These are phyloP conservation scores for Cheirogaleus medius DNA, from an alignment of 2,113 vertebrate genomes.

Conservation along the genomic window DNA sequence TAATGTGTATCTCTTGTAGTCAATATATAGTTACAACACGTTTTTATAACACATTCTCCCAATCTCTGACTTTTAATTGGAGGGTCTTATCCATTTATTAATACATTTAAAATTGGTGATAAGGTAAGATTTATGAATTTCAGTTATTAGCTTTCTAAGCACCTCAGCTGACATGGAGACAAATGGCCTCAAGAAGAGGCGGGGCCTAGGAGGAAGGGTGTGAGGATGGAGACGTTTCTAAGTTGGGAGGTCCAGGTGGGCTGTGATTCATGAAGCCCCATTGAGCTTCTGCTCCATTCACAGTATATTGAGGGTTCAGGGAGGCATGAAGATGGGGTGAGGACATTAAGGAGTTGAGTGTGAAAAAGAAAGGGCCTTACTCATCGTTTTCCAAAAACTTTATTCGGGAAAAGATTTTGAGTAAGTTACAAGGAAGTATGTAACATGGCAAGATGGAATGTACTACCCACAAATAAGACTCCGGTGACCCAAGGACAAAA, in stretches of 20 bases:
- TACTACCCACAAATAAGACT: background rate
- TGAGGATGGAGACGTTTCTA: background rate
- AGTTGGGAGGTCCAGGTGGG: too few species aligned
- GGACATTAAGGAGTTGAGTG: background rate
- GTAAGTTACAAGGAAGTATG: background rate
- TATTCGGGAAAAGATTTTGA: background rate
- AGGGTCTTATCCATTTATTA: too few species aligned
- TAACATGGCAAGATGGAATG: background rate
- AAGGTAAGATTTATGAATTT: too few species aligned
- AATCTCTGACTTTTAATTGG: too few species aligned
- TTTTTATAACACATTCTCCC: too few species aligned
- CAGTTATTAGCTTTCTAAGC: too few species aligned
- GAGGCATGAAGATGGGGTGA: background rate
- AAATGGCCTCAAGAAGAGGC: background rate
- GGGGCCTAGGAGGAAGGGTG: background rate
- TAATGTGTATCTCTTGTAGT: too few species aligned
- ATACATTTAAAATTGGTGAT: too few species aligned
- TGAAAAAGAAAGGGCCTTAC: background rate
- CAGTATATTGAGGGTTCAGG: background rate
- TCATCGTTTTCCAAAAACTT: background rate
- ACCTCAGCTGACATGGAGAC: background rate
- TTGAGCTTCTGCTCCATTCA: background rate
- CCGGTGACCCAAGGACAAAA: background rate
- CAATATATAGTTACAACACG: too few species aligned
- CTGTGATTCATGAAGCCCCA: background rate